phyloP scores from a whole-genome alignment of 2,797 vertebrate genomes.

The Platyrinchus mystaceus region DNA sequence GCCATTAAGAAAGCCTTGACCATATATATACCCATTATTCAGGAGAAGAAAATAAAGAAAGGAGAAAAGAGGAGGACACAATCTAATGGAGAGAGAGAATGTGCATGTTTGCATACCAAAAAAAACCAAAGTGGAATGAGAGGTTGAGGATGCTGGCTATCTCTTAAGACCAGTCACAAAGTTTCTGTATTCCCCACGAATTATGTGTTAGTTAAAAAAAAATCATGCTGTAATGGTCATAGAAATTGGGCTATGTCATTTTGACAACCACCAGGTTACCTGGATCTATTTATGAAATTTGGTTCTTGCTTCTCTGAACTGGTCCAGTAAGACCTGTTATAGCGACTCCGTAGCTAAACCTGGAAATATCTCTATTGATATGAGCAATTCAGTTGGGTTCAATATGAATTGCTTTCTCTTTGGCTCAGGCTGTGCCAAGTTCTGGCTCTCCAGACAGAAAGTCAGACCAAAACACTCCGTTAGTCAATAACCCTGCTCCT shows the following conservation, averaged over 20 bases:
- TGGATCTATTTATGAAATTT: background rate
- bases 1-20: background rate
- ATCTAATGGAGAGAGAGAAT: background rate
- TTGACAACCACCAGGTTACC: background rate
- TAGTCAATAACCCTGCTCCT: background rate
- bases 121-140: background rate
- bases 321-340: background rate
- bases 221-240: background rate
- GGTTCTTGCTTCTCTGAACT: background rate
- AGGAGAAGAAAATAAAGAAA: background rate
- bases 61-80: background rate
- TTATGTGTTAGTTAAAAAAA: background rate
- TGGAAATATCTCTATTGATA: background rate
- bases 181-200: background rate
- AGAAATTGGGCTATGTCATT: background rate
- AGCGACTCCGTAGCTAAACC: background rate
- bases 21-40: background rate
- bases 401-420: background rate
- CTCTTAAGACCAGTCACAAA: background rate
- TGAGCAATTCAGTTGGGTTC: background rate
- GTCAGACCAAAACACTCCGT: background rate
- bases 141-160: background rate
- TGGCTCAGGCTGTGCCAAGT: background rate
- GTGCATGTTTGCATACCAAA: background rate
- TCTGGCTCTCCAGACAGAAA: background rate